Evolutionary conservation across 2,888 invertebrate species (phyloP).

Genomic region (Andrena marginata): DNA sequence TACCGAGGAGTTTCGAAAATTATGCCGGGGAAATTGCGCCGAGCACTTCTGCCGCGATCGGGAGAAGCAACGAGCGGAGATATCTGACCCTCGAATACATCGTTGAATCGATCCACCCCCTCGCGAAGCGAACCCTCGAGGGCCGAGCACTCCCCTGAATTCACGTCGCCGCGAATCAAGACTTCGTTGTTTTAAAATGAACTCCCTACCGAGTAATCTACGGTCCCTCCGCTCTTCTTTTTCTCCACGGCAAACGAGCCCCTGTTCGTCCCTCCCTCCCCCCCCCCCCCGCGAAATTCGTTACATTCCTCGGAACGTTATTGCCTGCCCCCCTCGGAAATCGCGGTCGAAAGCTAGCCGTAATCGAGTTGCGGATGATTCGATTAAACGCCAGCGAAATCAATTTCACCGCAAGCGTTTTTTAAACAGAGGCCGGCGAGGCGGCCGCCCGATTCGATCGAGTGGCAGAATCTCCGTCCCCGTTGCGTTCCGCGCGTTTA

Average conservation of each 20-base stretch:
- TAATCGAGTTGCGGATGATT: conserved; percentile 34
- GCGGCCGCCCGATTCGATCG: not conserved
- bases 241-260: not conserved
- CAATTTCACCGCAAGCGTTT: conserved; percentile 10
- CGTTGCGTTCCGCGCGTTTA: conserved; percentile 2
- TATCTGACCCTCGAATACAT: conserved; percentile 3
- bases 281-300: conserved; percentile 14
- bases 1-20: conserved; percentile 5
- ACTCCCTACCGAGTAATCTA: conserved; percentile 16
- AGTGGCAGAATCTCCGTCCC: not conserved
- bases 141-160: conserved; percentile 1
- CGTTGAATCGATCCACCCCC: not conserved
- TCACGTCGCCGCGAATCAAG: not conserved
- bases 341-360: conserved; percentile 26
- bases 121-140: not conserved
- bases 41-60: not conserved
- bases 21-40: not conserved
- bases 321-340: conserved; percentile 2
- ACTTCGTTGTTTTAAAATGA: conserved; percentile 25
- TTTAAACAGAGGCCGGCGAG: not conserved
- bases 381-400: conserved; percentile 18
- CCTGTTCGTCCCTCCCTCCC: no score
- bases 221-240: not conserved
- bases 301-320: conserved; percentile 19
- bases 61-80: not conserved